These are phyloP conservation scores for Caloenas nicobarica DNA, from an alignment of 2,113 vertebrate species.

Conservation along the genomic window DNA sequence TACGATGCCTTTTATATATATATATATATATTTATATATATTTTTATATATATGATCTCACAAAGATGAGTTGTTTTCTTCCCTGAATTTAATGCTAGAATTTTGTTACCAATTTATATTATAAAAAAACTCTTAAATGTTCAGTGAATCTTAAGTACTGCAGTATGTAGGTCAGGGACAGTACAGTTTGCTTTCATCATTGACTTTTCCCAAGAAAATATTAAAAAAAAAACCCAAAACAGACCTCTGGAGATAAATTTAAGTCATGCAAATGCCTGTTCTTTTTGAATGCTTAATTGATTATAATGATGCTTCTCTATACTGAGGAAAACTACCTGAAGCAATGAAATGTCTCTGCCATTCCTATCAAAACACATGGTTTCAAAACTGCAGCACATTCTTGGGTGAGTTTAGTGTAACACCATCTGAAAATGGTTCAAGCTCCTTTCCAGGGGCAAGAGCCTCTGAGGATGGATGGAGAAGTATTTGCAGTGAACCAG, in stretches of 20 bases:
- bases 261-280: not conserved
- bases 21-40: too few relatives aligned
- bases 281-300: not conserved
- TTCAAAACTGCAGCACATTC: not conserved
- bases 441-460: not conserved
- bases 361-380: not conserved
- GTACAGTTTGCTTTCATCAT: not conserved
- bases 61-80: not conserved
- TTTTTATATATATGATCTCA: not conserved
- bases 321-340: not conserved
- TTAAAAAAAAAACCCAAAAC: not conserved
- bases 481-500: not conserved
- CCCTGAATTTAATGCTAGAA: not conserved
- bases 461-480: not conserved
- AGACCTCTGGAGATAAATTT: not conserved
- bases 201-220: not conserved
- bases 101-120: not conserved
- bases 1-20: not conserved
- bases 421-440: not conserved
- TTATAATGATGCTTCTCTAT: not conserved
- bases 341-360: not conserved
- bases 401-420: not conserved
- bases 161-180: not conserved
- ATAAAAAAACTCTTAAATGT: not conserved
- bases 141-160: not conserved